Evolutionary conservation across 2,113 vertebrate species (phyloP).

Genomic region (Hypocryptadius cinnamomeus): DNA sequence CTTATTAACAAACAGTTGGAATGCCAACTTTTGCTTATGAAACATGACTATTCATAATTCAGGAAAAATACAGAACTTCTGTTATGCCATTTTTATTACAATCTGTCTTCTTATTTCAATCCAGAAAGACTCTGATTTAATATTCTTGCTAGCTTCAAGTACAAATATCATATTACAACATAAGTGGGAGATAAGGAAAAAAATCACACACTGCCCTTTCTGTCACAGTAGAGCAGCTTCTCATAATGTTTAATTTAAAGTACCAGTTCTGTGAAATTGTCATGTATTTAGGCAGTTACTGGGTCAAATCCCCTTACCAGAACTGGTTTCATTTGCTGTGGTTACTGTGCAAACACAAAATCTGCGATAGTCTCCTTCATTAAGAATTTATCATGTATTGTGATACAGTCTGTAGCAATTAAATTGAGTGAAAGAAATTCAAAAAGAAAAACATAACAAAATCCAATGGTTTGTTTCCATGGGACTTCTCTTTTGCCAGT

Average conservation of each 20-base stretch:
- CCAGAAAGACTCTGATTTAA: slow-evolving; percentile 9
- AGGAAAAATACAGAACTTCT: slow-evolving; percentile 32
- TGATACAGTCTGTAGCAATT: not conserved
- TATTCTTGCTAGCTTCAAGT: not conserved
- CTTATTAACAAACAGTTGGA: slow-evolving; percentile 8
- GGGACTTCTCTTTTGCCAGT: not conserved
- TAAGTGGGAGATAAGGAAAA: not conserved
- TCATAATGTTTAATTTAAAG: not conserved
- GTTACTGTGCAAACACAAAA: not conserved
- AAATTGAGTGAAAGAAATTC: not conserved
- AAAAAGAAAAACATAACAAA: not conserved
- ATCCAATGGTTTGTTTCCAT: not conserved
- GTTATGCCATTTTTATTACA: slow-evolving; percentile 26
- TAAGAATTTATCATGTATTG: not conserved
- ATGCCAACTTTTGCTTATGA: not conserved
- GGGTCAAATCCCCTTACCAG: not conserved
- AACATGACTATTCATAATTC: slow-evolving; percentile 37
- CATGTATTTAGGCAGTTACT: not conserved
- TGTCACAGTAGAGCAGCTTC: not conserved
- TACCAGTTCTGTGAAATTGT: not conserved
- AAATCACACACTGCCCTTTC: not conserved
- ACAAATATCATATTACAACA: not conserved
- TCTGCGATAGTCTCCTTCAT: not conserved
- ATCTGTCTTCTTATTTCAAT: slow-evolving; percentile 46
- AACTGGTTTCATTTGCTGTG: not conserved